These are phyloP conservation scores for Alethe castanea DNA, from an alignment of 2,113 vertebrate genomes.

Conservation along the genomic window DNA sequence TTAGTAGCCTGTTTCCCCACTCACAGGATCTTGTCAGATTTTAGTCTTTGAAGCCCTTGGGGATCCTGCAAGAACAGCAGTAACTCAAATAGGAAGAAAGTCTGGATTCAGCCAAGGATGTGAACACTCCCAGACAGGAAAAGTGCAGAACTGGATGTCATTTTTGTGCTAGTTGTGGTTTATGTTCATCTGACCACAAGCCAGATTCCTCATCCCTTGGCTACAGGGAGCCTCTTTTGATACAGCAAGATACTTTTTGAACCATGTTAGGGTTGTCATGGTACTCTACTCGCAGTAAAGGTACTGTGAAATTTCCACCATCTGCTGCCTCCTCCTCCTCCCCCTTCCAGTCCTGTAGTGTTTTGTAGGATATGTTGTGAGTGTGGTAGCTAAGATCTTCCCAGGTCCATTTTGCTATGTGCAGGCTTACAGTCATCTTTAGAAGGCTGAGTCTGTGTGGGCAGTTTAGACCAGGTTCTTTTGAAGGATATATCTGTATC, in stretches of 20 bases:
- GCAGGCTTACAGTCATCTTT: not conserved
- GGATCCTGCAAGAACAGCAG: not conserved
- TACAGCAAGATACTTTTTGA: not conserved
- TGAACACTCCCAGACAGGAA: not conserved
- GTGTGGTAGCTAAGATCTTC: not conserved
- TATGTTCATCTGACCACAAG: not conserved
- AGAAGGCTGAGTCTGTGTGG: not conserved
- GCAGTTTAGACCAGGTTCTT: not conserved
- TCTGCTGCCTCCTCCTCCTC: not conserved
- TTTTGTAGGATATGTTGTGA: not conserved
- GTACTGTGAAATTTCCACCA: not conserved
- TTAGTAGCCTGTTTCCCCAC: not conserved
- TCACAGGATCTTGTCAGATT: not conserved
- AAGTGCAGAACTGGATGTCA: not conserved
- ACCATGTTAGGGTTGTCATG: not conserved
- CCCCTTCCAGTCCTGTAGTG: not conserved
- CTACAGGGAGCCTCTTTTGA: not conserved
- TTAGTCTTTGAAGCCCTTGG: not conserved
- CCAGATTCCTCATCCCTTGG: not conserved
- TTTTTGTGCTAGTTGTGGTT: not conserved
- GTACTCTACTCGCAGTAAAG: not conserved
- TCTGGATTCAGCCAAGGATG: not conserved
- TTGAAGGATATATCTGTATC: not conserved
- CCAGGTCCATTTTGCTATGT: not conserved
- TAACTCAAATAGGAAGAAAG: not conserved